Conservation (phyloP, 2,113 vertebrate species). For the Scolopax mira region DNA sequence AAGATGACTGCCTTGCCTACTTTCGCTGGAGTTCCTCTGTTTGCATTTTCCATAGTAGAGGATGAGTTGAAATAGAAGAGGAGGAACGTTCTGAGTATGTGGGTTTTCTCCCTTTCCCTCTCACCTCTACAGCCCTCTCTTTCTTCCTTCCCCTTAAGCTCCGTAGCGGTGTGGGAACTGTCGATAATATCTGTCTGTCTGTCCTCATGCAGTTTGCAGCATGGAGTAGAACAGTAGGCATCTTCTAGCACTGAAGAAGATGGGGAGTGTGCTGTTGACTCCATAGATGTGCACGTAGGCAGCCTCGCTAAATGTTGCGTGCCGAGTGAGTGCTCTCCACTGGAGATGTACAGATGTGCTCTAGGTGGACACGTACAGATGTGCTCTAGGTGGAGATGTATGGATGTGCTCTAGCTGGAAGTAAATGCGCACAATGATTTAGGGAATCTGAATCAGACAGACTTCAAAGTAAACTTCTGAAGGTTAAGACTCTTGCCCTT, state of each 20-base stretch:
- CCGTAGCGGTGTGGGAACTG: not conserved
- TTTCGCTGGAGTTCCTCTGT: not conserved
- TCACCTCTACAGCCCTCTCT: not conserved
- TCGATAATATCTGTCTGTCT: not conserved
- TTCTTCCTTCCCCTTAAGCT: not conserved
- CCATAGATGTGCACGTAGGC: not conserved
- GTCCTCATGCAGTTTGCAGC: not conserved
- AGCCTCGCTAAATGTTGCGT: not conserved
- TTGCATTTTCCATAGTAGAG: not conserved
- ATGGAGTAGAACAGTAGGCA: not conserved
- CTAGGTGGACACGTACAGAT: too few relatives aligned
- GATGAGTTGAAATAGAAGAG: not conserved
- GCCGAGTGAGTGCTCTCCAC: not conserved
- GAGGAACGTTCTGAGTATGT: not conserved
- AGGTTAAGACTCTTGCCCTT: constrained; percentile 24
- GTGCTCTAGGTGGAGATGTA: not conserved
- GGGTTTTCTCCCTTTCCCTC: not conserved
- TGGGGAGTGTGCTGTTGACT: not conserved
- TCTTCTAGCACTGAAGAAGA: not conserved
- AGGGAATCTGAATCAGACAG: constrained; percentile 2
- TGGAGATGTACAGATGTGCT: not conserved
- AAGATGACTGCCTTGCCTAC: not conserved
- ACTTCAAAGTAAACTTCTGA: constrained; percentile 53
- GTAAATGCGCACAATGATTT: not conserved
- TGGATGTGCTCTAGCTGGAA: constrained; percentile 20